Evolutionary conservation across 2,797 vertebrate genomes (phyloP), one percentile per base, ranked within the genome.

Genomic region (Zalophus californianus): DNA sequence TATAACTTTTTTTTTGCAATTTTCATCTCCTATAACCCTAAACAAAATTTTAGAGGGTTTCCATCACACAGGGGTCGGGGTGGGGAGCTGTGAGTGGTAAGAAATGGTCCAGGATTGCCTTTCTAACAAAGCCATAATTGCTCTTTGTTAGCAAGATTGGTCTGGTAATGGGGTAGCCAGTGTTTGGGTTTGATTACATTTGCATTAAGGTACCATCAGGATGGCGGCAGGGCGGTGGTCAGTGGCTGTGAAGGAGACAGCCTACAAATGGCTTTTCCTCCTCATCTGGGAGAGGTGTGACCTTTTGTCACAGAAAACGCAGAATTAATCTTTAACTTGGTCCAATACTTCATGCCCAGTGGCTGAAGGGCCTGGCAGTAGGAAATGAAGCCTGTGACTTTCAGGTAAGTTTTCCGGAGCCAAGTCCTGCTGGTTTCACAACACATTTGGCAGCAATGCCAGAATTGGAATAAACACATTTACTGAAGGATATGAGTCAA

Each of bases 401-500:
- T 96, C 92, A 96, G 96, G 92, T 97, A 68, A 92, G 77, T 48
- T 92, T 96, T 96, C 75, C 75, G 77, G 93, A 96, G 96, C 96
- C 97, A 97, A 94, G 83, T 80, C 95, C 96, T 87, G 85, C 96
- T 96, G 90, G 62, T 90, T 96, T 82, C 90, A 72, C 72, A 92
- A n/a, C 56, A 68, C 84, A 92, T 80, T 97, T 97, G 97, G 86
- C 95, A 97, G 68, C 64, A 75, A 27, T 73, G 90, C 38, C 73
- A 41, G 75, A 72, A 88, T 44, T 89, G 95, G 96, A 95, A 91
- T 89, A 90, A 96, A 95, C 90, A 93, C 96, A 92, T 97, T 97
- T 92, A 88, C 91, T 75, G 97, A 96, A 96, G 94, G 96, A 94
- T 96, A 21, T 96, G 93, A 97, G 94, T 97, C 96, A 96, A 96